Conservation (phyloP, 2,888 invertebrate genomes). For the Nephrocerus scutellatus region DNA sequence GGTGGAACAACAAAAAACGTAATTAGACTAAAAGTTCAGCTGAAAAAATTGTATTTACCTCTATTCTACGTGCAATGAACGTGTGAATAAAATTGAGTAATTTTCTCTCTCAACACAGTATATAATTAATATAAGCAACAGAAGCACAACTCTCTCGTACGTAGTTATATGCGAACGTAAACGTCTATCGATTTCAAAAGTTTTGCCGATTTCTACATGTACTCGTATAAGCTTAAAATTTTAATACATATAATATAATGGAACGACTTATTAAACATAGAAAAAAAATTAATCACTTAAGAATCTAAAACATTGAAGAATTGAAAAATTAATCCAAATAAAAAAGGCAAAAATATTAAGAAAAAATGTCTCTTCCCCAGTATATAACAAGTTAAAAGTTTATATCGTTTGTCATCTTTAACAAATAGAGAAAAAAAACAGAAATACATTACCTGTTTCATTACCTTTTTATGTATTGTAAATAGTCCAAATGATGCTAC, state of each 20-base stretch:
- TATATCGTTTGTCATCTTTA: background rate
- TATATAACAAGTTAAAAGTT: background rate
- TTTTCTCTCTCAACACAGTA: too few species aligned
- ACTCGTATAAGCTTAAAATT: background rate
- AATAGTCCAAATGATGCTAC: conserved; percentile 23
- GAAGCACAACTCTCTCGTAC: too few species aligned
- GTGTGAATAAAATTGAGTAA: too few species aligned
- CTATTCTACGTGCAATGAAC: too few species aligned
- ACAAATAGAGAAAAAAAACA: background rate
- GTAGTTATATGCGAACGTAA: too few species aligned
- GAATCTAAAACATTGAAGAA: background rate
- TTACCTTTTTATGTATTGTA: conserved; percentile 22
- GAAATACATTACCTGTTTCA: conserved; percentile 17
- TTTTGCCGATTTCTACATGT: too few species aligned
- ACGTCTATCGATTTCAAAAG: too few species aligned
- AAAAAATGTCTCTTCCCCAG: too few species aligned
- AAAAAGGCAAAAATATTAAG: background rate
- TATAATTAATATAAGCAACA: too few species aligned
- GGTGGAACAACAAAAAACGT: too few species aligned
- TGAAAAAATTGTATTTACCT: too few species aligned
- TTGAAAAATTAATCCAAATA: background rate
- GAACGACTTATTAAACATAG: background rate
- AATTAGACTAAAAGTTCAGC: too few species aligned
- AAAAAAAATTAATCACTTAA: background rate
- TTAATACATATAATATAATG: background rate